Conservation (phyloP, 2,888 invertebrate species). For the Leptopterna dolabrata region DNA sequence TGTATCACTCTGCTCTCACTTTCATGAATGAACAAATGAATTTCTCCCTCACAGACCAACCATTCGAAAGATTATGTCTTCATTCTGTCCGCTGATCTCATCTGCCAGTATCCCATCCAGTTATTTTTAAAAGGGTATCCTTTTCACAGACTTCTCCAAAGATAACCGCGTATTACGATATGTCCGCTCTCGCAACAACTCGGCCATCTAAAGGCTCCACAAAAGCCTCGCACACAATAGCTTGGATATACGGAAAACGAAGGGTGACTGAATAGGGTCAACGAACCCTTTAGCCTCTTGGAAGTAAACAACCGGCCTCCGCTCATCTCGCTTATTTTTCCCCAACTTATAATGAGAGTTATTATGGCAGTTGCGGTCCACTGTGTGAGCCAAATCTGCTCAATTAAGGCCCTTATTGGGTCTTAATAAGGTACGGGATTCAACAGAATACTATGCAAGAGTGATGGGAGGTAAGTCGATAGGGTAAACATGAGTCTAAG, state of each 20-base stretch:
- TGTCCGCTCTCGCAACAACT: background rate
- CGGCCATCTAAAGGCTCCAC: background rate
- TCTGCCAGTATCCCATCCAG: background rate
- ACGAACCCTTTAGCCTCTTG: background rate
- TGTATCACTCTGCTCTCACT: too few species aligned
- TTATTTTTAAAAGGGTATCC: background rate
- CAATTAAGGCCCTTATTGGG: too few species aligned
- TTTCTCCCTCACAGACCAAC: too few species aligned
- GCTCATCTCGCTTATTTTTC: background rate
- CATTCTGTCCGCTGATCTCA: too few species aligned
- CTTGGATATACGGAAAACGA: background rate
- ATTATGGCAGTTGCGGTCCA: too few species aligned
- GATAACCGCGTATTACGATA: background rate
- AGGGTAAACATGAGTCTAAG: too few species aligned
- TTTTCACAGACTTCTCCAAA: background rate
- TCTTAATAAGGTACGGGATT: too few species aligned
- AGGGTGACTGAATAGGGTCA: background rate
- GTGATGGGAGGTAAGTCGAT: too few species aligned
- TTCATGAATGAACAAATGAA: too few species aligned
- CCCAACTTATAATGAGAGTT: background rate
- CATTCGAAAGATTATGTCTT: too few species aligned
- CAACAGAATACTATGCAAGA: too few species aligned
- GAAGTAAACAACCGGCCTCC: background rate
- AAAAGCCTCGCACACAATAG: background rate
- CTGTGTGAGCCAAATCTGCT: too few species aligned